Base-by-base conservation (phyloP, 2,113 vertebrate species). In the Equus przewalskii region DNA sequence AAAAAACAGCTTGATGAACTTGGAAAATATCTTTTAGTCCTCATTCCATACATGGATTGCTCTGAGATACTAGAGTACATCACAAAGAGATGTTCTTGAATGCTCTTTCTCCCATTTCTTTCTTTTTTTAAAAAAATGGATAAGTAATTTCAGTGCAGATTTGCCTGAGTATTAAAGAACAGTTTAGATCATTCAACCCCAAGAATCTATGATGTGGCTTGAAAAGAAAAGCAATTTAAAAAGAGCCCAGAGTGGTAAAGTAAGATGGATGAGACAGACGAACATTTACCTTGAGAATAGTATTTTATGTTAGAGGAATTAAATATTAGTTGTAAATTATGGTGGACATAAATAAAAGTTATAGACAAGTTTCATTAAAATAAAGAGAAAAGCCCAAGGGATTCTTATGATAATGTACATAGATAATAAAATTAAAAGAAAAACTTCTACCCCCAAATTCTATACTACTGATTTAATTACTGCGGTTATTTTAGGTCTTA, bases 81-180 rank as follows among this genome's bases (percentile, higher is more conserved):
- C 76, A n/a, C 33, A 79, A 83, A 73, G 11, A 64, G 54, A n/a
- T 51, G 7, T 69, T 75, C 11, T 73, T 76, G 7, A 70, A 49
- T 51, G 65, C 60, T 56, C 19, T 3, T 16, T 88, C 36, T 88
- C 16, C 2, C 12, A 89, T 82, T 83, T 96, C 22, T 33, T 85
- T 81, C 33, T 80, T 89, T 80, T 89, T 19, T 30, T 30, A 24
- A 49, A 81, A 30, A 65, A 51, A 67, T 64, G 13, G 16, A 56
- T 2, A 51, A 60, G 8, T 18, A 65, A 91, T 76, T 81, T 89
- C 19, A 88, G 11, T 49, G 22, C 11, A 78, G 1, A 58, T 60
- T 83, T 80, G 30, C 19, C 70, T 96, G 28, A 85, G 92, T 70
- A 73, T 46, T 82, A 86, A 78, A 89, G 33, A 85, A 65, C 8